Evolutionary conservation across 2,113 vertebrate genomes (phyloP), one percentile per base, ranked within the genome.

Genomic region (Enhydra lutris): DNA sequence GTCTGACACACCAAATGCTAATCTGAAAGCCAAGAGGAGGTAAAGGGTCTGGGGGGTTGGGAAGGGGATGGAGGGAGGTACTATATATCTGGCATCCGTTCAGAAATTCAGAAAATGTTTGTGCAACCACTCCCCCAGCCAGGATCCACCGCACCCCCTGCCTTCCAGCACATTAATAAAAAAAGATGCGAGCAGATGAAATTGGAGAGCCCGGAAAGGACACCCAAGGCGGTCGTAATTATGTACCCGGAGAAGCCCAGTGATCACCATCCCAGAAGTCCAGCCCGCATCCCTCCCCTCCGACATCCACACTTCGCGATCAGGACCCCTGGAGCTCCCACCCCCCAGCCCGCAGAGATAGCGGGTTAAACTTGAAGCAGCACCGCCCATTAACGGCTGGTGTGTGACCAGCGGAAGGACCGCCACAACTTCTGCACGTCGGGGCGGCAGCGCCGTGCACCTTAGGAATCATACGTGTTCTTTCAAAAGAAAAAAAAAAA

Each of bases 41-140:
- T 82, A 85, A 59, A 87, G 42, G 69, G 97, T 93, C 87, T 96
- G 85, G 96, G 94, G 15, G 92, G 42, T 31, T 57, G 84, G 95
- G 86, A 47, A 47, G 29, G 79, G 14, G 65, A 67, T 57, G 65
- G 45, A 65, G 59, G 94, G 93, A 97, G 94, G 92, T 95, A 96
- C 76, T 69, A 96, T 79, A 59, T 31, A 45, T 91, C 63, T 95
- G 93, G 97, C 95, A 94, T 96, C 89, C 36, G 96, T 90, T 98
- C 97, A 98, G 98, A 98, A 98, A 97, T 96, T 92, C 88, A 97
- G 97, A 98, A 98, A 96, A 95, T 61, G 87, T 97, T 95, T 97
- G 96, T 91, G 96, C 98, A 98, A 97, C 97, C 97, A 97, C 95
- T 97, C 96, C 97, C 96, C 93, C 71, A 23, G 61, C 89, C 96